These are phyloP conservation scores for Oeneis ivallda DNA, from an alignment of 2,888 invertebrate genomes.

Conservation along the genomic window DNA sequence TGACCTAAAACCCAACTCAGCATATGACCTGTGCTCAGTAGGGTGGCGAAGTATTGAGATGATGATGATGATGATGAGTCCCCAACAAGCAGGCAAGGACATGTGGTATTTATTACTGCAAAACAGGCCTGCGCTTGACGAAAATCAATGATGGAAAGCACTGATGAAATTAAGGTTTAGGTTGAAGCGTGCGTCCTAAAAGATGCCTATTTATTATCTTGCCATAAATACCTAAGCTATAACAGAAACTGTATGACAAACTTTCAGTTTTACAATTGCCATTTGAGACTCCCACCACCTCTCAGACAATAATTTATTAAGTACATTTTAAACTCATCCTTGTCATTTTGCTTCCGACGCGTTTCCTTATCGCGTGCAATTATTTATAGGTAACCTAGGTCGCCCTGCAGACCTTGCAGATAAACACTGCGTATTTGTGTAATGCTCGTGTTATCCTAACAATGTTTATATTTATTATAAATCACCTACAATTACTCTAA, in stretches of 20 bases:
- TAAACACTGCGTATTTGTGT: conserved; percentile 16
- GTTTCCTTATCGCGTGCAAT: conserved; percentile 34
- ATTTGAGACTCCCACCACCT: not conserved
- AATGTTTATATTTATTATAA: not conserved
- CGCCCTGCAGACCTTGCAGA: conserved; percentile 38
- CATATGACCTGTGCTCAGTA: too few species aligned
- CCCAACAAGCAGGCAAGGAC: too few species aligned
- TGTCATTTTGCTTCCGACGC: conserved; percentile 33
- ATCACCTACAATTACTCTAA: not conserved
- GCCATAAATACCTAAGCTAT: too few species aligned
- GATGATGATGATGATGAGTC: too few species aligned
- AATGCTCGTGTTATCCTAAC: conserved; percentile 15
- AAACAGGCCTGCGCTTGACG: too few species aligned
- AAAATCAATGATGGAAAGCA: too few species aligned
- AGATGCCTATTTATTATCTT: too few species aligned
- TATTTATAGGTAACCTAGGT: conserved; percentile 54
- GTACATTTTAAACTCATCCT: conserved; percentile 36
- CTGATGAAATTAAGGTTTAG: too few species aligned
- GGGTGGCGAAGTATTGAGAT: too few species aligned
- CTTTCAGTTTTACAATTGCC: not conserved
- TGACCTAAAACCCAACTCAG: too few species aligned
- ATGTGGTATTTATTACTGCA: too few species aligned
- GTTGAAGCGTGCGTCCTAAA: too few species aligned
- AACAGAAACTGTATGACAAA: not conserved
- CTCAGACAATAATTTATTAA: conserved; percentile 3